phyloP scores from a whole-genome alignment of 2,797 vertebrate species.

The Echiichthys vipera region DNA sequence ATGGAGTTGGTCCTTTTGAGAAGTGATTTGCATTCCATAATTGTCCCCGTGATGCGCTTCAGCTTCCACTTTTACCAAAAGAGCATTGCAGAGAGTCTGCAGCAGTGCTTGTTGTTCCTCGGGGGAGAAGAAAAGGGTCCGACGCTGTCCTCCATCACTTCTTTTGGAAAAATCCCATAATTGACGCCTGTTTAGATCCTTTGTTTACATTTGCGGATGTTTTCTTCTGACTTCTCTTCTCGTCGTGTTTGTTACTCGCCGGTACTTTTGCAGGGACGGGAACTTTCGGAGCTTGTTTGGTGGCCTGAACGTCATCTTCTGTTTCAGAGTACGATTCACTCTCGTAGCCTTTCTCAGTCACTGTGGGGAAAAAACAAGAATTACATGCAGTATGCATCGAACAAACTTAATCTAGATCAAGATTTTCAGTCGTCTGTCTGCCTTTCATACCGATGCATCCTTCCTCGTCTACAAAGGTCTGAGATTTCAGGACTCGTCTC shows the following conservation, averaged over 20 bases:
- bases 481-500: conserved; percentile 91
- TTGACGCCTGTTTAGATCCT: conserved; percentile 91
- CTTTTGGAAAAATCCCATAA: conserved; percentile 95
- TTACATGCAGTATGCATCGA: neutral
- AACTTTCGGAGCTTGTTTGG: conserved; percentile 54
- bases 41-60: neutral
- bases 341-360: conserved; percentile 94
- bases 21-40: neutral
- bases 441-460: conserved; percentile 90
- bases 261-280: conserved; percentile 48
- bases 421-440: neutral
- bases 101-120: conserved; percentile 15
- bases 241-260: conserved; percentile 81
- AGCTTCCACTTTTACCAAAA: neutral
- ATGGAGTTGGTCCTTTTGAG: neutral
- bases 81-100: neutral
- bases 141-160: conserved; percentile 81
- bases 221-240: conserved; percentile 87
- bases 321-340: conserved; percentile 94
- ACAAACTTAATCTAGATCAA: too few relatives aligned
- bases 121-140: neutral
- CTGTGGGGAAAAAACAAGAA: conserved; percentile 69
- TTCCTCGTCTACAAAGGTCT: conserved; percentile 88
- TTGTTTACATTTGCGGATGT: conserved; percentile 76
- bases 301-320: conserved; percentile 83